Conservation (phyloP, 23 tunicate genomes). For the Corella eumyota region DNA sequence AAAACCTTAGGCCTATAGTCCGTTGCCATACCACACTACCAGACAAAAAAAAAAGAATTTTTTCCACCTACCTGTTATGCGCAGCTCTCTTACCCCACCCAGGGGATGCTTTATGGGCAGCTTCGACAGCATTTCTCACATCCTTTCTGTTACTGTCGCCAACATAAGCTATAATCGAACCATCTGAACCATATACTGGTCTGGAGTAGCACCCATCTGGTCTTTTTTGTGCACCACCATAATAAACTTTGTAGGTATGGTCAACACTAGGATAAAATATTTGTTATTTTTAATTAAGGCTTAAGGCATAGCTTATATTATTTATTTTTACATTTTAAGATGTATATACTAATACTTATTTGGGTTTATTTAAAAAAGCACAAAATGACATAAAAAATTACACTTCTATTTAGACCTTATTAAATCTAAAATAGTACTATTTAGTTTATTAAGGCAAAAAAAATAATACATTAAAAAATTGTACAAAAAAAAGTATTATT, state of each 20-base stretch:
- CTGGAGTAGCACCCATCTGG: slow-evolving; percentile 90
- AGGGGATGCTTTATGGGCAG: slow-evolving; percentile 87
- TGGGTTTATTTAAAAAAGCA: too few species aligned
- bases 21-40: too few species aligned
- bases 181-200: slow-evolving; percentile 25
- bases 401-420: too few species aligned
- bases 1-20: too few species aligned
- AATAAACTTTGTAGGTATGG: slow-evolving; percentile 90
- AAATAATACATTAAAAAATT: too few species aligned
- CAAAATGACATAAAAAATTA: too few species aligned
- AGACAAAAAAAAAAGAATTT: too few species aligned
- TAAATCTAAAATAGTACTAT: too few species aligned
- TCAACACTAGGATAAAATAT: slow-evolving; percentile 45
- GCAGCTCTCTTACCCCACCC: slow-evolving; percentile 99
- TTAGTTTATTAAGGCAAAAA: too few species aligned
- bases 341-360: not conserved
- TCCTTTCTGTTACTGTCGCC: slow-evolving; percentile 85
- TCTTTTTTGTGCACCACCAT: slow-evolving; percentile 92
- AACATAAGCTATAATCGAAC: slow-evolving; percentile 21
- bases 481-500: too few species aligned
- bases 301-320: not conserved
- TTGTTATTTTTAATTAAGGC: not conserved
- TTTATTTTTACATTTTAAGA: not conserved
- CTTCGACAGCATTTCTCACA: slow-evolving; percentile 95
- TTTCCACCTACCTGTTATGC: slow-evolving; percentile 65